A percentile compares a stretch with the other conserved stretches of the same genome.
Evolutionary conservation across 2,113 vertebrate species (phyloP).

Genomic region (Oncorhynchus nerka): DNA sequence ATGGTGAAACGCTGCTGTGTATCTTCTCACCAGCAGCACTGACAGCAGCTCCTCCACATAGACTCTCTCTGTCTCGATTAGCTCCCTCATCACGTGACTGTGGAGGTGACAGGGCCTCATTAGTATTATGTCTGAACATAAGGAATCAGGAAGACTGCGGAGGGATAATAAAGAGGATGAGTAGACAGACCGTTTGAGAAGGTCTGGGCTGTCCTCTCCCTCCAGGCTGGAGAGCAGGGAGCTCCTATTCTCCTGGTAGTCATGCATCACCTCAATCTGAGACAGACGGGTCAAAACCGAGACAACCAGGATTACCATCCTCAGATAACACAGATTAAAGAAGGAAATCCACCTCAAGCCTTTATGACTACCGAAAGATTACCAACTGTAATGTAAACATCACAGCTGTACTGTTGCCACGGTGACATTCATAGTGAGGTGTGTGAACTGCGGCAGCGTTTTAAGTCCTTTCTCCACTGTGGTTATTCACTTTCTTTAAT

Average conservation of each 20-base stretch:
- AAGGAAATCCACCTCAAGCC: too few species aligned
- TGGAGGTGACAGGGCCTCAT: constrained; percentile 17
- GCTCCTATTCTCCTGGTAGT: constrained; percentile 84
- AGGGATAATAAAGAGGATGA: constrained; percentile 32
- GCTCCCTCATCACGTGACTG: constrained; percentile 92
- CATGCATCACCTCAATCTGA: constrained; percentile 90
- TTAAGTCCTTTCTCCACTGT: constrained; percentile 3
- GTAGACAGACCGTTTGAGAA: constrained; percentile 82
- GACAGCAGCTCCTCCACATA: constrained; percentile 93
- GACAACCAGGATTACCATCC: too few species aligned
- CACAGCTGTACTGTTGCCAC: too few species aligned
- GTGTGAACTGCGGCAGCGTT: constrained; percentile 63
- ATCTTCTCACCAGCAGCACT: constrained; percentile 83
- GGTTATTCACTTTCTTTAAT: not conserved
- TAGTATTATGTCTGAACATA: constrained; percentile 39
- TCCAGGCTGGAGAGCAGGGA: constrained; percentile 76
- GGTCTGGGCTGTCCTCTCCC: constrained; percentile 83
- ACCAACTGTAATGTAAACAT: too few species aligned
- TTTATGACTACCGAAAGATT: too few species aligned
- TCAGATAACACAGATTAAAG: too few species aligned
- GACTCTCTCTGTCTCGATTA: constrained; percentile 91
- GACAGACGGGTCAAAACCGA: constrained; percentile 27
- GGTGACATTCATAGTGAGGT: too few species aligned
- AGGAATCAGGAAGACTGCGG: constrained; percentile 47
- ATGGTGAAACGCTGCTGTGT: too few species aligned